Base-by-base conservation (phyloP, 2,113 vertebrate species). In the Chlamydotis undulata region DNA sequence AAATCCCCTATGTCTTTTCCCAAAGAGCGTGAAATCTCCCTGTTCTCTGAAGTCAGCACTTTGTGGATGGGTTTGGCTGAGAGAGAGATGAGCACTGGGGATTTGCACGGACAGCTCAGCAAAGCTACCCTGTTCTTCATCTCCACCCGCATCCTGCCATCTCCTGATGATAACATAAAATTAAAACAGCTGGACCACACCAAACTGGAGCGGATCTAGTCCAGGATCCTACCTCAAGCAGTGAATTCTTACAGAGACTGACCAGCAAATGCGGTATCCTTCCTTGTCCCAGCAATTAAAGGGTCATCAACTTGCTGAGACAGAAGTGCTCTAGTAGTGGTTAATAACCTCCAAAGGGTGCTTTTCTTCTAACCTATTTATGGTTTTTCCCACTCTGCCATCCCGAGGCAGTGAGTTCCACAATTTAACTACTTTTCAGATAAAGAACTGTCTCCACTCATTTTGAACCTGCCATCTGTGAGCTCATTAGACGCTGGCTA, bases 261-360 rank as follows among this genome's bases (percentile, higher is more conserved):
- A 52, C 0, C 41, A 29, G 22, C 19, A 69, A 43, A 76, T 29
- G 19, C 39, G 25, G 11, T 39, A 26, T 18, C 75, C 12, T 75
- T 43, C 31, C 41, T 31, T 49, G 31, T 41, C 35, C 35, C 75
- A 45, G 47, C n/a, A 26, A 18, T 28, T 7, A 41, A 79, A 90
- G 7, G 19, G 41, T 79, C 52, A 22, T 26, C 35, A 43, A 2
- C 29, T 31, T 24, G 11, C 57, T 47, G 69, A 74, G 31, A 19
- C 57, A 50, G 31, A 28, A 60, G 33, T 0, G 0, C 41, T 43
- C 73, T 12, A 8, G 31, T 12, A 45, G 33, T 3, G 2, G 70
- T 91, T 37, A 10, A 55, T 3, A 41, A 77, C 35, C 15, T 69
- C 64, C 68, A 83, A 2, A 0, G 0, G 2, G 7, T 50, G 28